Evolutionary conservation across 2,888 invertebrate genomes (phyloP).

Genomic region (Deilephila porcellus): DNA sequence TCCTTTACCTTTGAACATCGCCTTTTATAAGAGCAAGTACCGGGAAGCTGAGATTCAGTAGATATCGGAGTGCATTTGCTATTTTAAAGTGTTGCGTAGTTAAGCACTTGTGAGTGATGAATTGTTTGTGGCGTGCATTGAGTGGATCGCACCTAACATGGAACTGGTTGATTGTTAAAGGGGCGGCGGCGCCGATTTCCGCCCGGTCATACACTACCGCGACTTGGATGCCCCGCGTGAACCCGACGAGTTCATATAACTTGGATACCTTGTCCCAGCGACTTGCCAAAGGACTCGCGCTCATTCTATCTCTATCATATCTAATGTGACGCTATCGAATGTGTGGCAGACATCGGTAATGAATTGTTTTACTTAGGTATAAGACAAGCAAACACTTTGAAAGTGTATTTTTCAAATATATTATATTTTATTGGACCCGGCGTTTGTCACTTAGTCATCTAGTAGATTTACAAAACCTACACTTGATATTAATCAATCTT

Average conservation of each 20-base stretch:
- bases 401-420: slow-evolving; percentile 31
- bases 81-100: slow-evolving; percentile 37
- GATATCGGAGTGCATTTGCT: slow-evolving; percentile 26
- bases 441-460: slow-evolving; percentile 21
- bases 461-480: too few species aligned
- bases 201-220: slow-evolving; percentile 96
- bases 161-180: slow-evolving; percentile 86
- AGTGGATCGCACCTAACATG: slow-evolving; percentile 48
- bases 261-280: slow-evolving; percentile 46
- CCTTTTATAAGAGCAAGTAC: slow-evolving; percentile 39
- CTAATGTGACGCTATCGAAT: slow-evolving; percentile 17
- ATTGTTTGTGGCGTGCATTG: slow-evolving; percentile 48
- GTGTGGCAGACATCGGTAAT: slow-evolving; percentile 27
- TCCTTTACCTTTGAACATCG: slow-evolving; percentile 20
- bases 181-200: slow-evolving; percentile 90
- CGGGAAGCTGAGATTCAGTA: slow-evolving; percentile 73
- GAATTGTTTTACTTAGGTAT: slow-evolving; percentile 32
- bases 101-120: slow-evolving; percentile 44
- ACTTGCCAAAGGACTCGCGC: slow-evolving; percentile 50
- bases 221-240: slow-evolving; percentile 97
- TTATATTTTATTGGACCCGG: slow-evolving; percentile 27
- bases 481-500: too few species aligned
- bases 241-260: slow-evolving; percentile 93
- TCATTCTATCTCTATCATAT: slow-evolving; percentile 20
- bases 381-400: slow-evolving; percentile 27